These are phyloP conservation scores for Pseudomyrmex pallidus DNA, from an alignment of 1,140 invertebrate genomes.

Conservation along the genomic window DNA sequence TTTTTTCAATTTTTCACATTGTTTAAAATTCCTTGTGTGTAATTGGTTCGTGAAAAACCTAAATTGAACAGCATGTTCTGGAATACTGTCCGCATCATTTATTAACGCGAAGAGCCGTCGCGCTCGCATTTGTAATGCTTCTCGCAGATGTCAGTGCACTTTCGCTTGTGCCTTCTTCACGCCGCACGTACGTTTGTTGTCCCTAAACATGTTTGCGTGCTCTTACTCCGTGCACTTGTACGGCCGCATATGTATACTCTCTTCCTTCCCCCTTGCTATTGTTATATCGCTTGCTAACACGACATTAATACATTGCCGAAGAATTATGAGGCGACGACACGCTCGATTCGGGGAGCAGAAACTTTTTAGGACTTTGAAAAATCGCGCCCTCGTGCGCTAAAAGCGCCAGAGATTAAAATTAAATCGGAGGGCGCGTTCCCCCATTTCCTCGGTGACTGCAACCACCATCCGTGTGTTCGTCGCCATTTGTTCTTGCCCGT, in stretches of 20 bases:
- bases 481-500: constrained; percentile 7
- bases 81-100: constrained; percentile 22
- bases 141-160: constrained; percentile 8
- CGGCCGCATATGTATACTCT: constrained; percentile 33
- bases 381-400: constrained; percentile 68
- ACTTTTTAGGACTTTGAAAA: constrained; percentile 74
- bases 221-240: constrained; percentile 36
- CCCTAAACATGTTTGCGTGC: constrained; percentile 36
- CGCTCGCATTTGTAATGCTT: constrained; percentile 29
- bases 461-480: constrained; percentile 7
- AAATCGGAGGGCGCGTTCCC: constrained; percentile 65
- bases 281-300: constrained; percentile 80
- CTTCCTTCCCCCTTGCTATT: constrained; percentile 64
- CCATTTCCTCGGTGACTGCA: constrained; percentile 27
- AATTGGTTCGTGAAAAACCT: background rate
- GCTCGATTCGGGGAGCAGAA: constrained; percentile 50
- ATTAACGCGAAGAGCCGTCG: constrained; percentile 26
- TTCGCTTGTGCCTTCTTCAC: constrained; percentile 27
- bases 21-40: background rate
- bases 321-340: constrained; percentile 77
- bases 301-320: constrained; percentile 77
- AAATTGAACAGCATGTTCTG: background rate
- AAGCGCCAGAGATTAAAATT: constrained; percentile 76
- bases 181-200: constrained; percentile 33
- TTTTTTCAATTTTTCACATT: background rate